These are phyloP conservation scores for Sandelia bainsii DNA, from an alignment of 2,797 vertebrate genomes.

Conservation along the genomic window DNA sequence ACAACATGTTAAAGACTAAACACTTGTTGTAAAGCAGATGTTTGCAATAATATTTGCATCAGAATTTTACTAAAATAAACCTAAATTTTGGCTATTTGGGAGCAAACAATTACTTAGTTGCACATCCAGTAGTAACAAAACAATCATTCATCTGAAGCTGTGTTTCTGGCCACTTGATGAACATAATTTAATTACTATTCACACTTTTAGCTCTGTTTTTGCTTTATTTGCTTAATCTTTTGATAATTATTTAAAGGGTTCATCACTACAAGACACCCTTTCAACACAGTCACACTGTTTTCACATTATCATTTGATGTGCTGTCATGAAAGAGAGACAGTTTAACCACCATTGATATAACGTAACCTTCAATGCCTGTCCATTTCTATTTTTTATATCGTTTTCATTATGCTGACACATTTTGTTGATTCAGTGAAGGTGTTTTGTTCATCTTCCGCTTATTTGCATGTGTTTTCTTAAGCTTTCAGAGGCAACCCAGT, in stretches of 20 bases:
- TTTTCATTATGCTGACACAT: background rate
- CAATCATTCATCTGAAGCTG: background rate
- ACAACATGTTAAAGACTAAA: no score
- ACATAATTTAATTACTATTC: background rate
- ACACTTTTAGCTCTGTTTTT: background rate
- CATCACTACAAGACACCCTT: background rate
- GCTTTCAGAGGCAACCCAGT: background rate
- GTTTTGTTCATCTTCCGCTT: background rate
- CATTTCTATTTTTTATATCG: background rate
- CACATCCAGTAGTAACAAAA: no score
- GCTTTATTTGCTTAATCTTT: background rate
- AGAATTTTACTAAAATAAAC: background rate
- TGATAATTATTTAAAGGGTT: background rate
- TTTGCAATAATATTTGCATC: background rate
- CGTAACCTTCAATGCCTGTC: background rate
- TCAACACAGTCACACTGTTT: background rate
- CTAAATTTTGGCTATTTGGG: no score
- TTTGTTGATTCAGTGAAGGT: background rate
- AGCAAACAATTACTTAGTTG: no score
- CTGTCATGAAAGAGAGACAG: background rate
- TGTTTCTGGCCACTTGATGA: background rate
- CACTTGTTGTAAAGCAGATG: no score
- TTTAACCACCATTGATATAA: background rate
- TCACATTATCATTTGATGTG: no score
- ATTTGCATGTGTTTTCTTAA: background rate